Percentiles rank a stretch among this genome's conserved stretches.
Conservation (phyloP, 2,888 invertebrate species). For the Ectobius pallidus region DNA sequence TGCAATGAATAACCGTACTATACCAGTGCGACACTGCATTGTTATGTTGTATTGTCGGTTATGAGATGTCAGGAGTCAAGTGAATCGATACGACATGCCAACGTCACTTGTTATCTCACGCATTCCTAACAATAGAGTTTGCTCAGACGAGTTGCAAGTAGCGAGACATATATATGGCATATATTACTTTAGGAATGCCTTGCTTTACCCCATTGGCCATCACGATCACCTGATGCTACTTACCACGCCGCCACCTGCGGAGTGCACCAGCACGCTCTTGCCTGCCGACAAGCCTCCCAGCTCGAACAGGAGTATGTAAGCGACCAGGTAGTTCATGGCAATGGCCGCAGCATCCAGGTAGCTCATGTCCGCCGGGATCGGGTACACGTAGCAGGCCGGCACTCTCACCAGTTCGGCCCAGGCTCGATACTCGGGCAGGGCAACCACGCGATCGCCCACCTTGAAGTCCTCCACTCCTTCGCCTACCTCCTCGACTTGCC, state of each 20-base stretch:
- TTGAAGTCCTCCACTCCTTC: conserved; percentile 80
- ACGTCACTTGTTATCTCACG: no score
- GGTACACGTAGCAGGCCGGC: conserved; percentile 80
- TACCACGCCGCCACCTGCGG: conserved; percentile 88
- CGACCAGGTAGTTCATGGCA: conserved; percentile 86
- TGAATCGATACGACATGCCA: no score
- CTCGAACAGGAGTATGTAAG: conserved; percentile 84
- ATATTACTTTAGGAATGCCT: no score
- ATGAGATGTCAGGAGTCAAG: no score
- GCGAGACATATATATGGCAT: no score
- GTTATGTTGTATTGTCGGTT: no score
- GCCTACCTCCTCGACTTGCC: conserved; percentile 78
- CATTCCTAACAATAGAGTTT: no score
- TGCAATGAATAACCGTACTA: no score
- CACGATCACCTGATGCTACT: no score
- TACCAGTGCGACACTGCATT: no score
- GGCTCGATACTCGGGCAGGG: conserved; percentile 81
- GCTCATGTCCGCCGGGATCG: conserved; percentile 74
- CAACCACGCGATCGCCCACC: conserved; percentile 84
- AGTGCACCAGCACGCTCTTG: conserved; percentile 82
- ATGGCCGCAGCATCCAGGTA: conserved; percentile 82
- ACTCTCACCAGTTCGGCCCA: conserved; percentile 87
- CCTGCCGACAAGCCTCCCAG: conserved; percentile 78
- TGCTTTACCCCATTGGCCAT: no score
- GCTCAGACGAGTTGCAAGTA: no score